These are phyloP conservation scores for Macroteleia sp. DNA, from an alignment of 2,888 invertebrate species.

Conservation along the genomic window DNA sequence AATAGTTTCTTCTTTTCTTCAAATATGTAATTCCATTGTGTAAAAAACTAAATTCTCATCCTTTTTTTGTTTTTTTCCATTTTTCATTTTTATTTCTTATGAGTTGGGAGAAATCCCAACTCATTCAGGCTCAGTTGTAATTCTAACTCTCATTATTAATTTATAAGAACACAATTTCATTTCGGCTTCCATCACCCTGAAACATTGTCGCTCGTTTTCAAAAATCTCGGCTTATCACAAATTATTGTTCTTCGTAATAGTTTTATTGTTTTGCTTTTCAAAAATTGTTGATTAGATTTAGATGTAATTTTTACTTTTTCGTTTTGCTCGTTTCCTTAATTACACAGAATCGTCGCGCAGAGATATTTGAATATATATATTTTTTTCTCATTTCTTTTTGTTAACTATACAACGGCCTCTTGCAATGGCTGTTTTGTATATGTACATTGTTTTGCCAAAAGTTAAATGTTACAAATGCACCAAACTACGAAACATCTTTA, in stretches of 20 bases:
- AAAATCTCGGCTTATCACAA: conserved; percentile 82
- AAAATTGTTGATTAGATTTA: conserved; percentile 31
- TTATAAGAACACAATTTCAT: conserved; percentile 81
- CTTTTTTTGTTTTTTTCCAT: too few relatives aligned
- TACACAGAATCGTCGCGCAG: conserved; percentile 72
- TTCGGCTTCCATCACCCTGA: conserved; percentile 62
- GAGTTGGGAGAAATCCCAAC: too few relatives aligned
- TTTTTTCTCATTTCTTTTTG: conserved; percentile 5
- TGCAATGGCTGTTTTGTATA: conserved; percentile 45
- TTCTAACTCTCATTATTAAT: conserved; percentile 60
- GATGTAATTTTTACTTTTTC: conserved; percentile 30
- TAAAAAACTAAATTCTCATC: conserved; percentile 83
- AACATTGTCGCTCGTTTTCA: conserved; percentile 76
- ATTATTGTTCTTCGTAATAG: conserved; percentile 82
- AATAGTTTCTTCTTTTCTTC: conserved; percentile 73
- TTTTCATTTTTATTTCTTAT: too few relatives aligned
- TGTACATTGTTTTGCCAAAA: conserved; percentile 45
- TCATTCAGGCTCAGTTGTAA: conserved; percentile 52
- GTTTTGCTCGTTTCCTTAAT: conserved; percentile 65
- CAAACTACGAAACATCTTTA: conserved; percentile 44
- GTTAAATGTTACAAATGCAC: conserved; percentile 47
- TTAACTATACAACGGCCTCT: conserved; percentile 64
- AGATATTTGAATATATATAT: conserved; percentile 38
- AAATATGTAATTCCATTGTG: conserved; percentile 75
- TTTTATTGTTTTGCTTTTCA: conserved; percentile 52